A percentile compares a stretch with the other conserved stretches of the same genome.
Evolutionary conservation across 2,113 vertebrate genomes (phyloP).

Genomic region (Rutilus rutilus): DNA sequence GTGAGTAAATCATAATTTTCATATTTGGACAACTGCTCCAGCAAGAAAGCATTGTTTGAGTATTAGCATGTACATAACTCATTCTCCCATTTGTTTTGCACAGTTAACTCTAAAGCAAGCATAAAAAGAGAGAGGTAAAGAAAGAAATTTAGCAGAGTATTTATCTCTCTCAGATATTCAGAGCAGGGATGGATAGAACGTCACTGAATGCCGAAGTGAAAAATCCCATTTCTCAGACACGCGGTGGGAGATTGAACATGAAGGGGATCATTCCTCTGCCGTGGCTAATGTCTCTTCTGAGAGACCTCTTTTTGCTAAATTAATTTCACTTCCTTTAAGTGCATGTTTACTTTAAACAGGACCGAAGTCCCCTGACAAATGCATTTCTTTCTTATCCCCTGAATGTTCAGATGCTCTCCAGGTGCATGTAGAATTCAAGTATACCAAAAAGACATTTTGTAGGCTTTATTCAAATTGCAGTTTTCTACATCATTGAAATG

Average conservation of each 20-base stretch:
- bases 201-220: slow-evolving; percentile 39
- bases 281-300: slow-evolving; percentile 69
- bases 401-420: slow-evolving; percentile 32
- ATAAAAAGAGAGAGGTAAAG: not conserved
- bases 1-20: not conserved
- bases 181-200: slow-evolving; percentile 8
- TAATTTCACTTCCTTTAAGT: slow-evolving; percentile 68
- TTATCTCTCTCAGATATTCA: slow-evolving; percentile 36
- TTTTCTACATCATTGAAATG: slow-evolving; percentile 28
- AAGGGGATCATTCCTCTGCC: slow-evolving; percentile 70
- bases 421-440: slow-evolving; percentile 39
- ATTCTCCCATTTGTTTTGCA: not conserved
- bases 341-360: slow-evolving; percentile 52
- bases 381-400: slow-evolving; percentile 52
- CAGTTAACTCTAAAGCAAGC: not conserved
- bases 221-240: slow-evolving; percentile 50
- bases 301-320: slow-evolving; percentile 71
- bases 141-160: slow-evolving; percentile 22
- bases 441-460: slow-evolving; percentile 23
- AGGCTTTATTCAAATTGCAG: slow-evolving; percentile 16
- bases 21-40: not conserved
- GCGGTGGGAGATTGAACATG: slow-evolving; percentile 59
- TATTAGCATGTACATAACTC: not conserved
- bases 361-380: slow-evolving; percentile 62
- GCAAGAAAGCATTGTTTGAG: not conserved